phyloP scores from a whole-genome alignment of 2,888 invertebrate species.

The Tiphia femorata region DNA sequence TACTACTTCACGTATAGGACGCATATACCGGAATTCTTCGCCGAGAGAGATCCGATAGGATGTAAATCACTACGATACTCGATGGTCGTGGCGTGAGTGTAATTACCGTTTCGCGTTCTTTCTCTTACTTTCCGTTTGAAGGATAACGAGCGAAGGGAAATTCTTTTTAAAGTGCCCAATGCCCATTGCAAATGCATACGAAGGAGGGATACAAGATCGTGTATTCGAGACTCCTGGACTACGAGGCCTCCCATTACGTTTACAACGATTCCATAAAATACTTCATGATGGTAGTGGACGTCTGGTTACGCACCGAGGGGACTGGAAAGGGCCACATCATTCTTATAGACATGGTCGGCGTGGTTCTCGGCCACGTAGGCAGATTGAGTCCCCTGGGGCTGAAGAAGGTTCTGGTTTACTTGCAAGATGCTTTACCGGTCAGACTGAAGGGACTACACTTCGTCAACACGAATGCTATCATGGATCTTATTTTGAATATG shows the following conservation, averaged over 20 bases:
- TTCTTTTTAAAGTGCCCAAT: conserved; percentile 71
- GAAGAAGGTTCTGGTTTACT: conserved; percentile 77
- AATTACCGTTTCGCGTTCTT: neutral
- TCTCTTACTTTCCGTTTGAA: too few relatives aligned
- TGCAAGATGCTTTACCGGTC: conserved; percentile 80
- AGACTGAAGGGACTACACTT: conserved; percentile 79
- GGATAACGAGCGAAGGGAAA: too few relatives aligned
- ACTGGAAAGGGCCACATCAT: conserved; percentile 75
- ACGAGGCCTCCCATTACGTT: conserved; percentile 73
- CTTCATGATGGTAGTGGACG: conserved; percentile 72
- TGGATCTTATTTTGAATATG: conserved; percentile 78
- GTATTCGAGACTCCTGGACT: conserved; percentile 71
- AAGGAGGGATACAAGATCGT: conserved; percentile 73
- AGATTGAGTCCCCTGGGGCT: conserved; percentile 75
- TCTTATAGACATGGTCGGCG: conserved; percentile 75
- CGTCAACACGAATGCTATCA: conserved; percentile 77
- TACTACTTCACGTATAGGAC: conserved; percentile 77
- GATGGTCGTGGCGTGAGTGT: conserved; percentile 71
- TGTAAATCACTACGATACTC: conserved; percentile 67
- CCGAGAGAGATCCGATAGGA: conserved; percentile 69
- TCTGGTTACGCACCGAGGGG: conserved; percentile 72
- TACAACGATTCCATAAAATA: conserved; percentile 71
- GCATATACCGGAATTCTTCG: conserved; percentile 70
- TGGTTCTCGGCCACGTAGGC: conserved; percentile 75
- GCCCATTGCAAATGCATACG: conserved; percentile 66